A percentile compares a stretch with the other conserved stretches of the same genome.
Conservation (phyloP, 2,113 vertebrate genomes). For the Aix galericulata region DNA sequence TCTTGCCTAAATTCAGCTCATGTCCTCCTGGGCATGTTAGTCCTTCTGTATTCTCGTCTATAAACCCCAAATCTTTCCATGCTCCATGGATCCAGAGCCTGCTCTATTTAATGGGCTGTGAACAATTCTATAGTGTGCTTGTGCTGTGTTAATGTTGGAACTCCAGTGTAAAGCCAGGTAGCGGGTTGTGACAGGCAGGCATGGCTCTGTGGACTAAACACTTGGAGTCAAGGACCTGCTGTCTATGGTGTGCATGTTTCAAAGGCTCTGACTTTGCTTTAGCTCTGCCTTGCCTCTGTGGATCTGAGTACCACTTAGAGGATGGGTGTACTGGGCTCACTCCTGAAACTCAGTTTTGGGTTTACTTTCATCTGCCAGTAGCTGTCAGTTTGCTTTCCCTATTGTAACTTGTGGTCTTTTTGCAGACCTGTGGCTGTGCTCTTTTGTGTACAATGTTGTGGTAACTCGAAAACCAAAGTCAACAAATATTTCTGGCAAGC, state of each 20-base stretch:
- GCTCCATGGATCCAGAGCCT: background rate
- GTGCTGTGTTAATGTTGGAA: background rate
- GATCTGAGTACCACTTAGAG: background rate
- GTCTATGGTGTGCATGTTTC: too few relatives aligned
- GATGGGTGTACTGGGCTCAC: background rate
- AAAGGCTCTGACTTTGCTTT: background rate
- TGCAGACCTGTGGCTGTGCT: accelerated
- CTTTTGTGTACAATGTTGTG: background rate
- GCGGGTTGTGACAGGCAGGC: background rate
- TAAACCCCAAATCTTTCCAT: background rate
- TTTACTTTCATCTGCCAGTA: background rate
- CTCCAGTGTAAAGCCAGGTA: background rate
- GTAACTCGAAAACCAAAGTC: background rate
- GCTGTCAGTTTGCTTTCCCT: background rate
- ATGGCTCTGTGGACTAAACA: background rate
- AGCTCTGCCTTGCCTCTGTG: background rate
- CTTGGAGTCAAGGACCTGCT: background rate
- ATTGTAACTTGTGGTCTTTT: background rate
- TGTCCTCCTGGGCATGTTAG: background rate
- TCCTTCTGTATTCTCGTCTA: background rate
- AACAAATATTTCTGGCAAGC: background rate
- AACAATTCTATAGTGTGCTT: background rate
- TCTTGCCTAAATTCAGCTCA: background rate
- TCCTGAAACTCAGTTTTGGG: background rate
- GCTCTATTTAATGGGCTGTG: background rate